phyloP scores from a whole-genome alignment of 2,888 invertebrate genomes.

The Pteria penguin region DNA sequence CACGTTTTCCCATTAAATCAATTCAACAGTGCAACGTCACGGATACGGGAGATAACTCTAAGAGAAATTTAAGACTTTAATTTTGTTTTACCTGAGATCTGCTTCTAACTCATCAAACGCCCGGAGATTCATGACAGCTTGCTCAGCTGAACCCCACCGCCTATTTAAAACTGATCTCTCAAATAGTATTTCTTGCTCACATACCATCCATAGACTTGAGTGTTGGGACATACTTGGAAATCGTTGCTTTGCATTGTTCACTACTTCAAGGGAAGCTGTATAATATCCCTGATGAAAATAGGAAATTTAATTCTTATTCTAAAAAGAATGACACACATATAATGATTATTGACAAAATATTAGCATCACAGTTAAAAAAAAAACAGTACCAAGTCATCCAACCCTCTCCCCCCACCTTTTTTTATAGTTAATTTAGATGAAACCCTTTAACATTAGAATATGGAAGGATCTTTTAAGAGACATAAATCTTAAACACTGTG shows the following conservation, averaged over 20 bases:
- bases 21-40: too few relatives aligned
- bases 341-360: too few relatives aligned
- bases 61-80: background rate
- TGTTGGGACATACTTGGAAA: slow-evolving; percentile 84
- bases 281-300: slow-evolving; percentile 83
- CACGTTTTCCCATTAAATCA: too few relatives aligned
- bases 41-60: background rate
- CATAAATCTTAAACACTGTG: too few relatives aligned
- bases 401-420: too few relatives aligned
- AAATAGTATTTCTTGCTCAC: slow-evolving; percentile 76
- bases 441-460: too few relatives aligned
- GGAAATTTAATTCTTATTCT: too few relatives aligned
- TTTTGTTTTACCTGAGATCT: slow-evolving; percentile 72
- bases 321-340: too few relatives aligned
- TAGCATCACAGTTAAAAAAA: too few relatives aligned
- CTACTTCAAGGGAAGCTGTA: slow-evolving; percentile 82
- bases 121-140: slow-evolving; percentile 85
- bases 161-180: slow-evolving; percentile 79
- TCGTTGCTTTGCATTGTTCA: slow-evolving; percentile 84
- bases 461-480: too few relatives aligned
- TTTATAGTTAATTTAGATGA: too few relatives aligned
- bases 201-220: slow-evolving; percentile 86
- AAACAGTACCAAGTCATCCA: too few relatives aligned
- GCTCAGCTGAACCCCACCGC: slow-evolving; percentile 87
- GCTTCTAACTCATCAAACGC: slow-evolving; percentile 86